Evolutionary conservation across 2,113 vertebrate genomes (phyloP).

Genomic region (Prolemur simus): DNA sequence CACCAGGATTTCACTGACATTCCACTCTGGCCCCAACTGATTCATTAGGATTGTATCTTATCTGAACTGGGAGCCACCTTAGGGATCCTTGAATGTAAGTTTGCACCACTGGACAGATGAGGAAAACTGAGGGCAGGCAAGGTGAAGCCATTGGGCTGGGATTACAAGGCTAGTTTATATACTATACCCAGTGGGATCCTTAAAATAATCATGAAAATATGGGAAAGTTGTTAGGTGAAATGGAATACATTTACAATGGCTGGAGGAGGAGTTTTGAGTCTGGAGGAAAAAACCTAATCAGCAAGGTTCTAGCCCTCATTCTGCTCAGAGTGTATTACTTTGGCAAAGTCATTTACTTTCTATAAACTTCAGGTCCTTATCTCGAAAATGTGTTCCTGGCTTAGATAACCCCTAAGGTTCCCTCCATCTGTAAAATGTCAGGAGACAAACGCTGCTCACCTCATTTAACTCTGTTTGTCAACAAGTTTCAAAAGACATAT

Average conservation of each 20-base stretch:
- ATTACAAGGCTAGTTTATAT: neutral
- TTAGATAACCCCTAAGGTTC: neutral
- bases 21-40: neutral
- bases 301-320: neutral
- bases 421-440: constrained; percentile 27
- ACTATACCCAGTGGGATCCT: neutral
- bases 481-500: neutral
- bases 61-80: neutral
- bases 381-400: constrained; percentile 19
- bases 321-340: neutral
- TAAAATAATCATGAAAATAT: neutral
- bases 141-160: neutral
- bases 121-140: neutral
- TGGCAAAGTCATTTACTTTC: constrained; percentile 41
- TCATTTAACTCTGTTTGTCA: constrained; percentile 13
- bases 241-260: neutral
- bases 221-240: neutral
- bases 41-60: neutral
- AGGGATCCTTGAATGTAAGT: neutral
- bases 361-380: neutral
- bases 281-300: neutral
- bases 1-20: neutral
- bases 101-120: neutral
- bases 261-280: neutral
- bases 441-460: neutral